These are phyloP conservation scores for Grallaria varia DNA, from an alignment of 2,113 vertebrate genomes.

Conservation along the genomic window DNA sequence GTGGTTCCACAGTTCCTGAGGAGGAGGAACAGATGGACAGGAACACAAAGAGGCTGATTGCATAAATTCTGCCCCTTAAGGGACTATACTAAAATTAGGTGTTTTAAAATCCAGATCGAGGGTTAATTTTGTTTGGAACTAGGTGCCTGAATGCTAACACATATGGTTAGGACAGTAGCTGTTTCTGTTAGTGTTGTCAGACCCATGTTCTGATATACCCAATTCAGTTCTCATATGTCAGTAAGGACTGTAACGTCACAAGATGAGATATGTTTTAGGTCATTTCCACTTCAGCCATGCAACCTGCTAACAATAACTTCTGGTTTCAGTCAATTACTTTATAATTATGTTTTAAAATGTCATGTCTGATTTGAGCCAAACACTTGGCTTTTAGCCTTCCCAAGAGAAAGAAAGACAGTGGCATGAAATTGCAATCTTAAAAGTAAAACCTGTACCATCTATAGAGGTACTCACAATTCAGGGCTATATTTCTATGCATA, in stretches of 20 bases:
- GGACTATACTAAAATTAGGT: slow-evolving; percentile 12
- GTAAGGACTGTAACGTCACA: neutral
- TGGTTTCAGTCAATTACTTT: slow-evolving; percentile 32
- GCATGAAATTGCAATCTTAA: neutral
- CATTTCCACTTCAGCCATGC: neutral
- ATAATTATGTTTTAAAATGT: slow-evolving; percentile 36
- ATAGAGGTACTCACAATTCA: neutral
- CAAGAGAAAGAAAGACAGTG: neutral
- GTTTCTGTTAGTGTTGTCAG: neutral
- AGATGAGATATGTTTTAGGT: neutral
- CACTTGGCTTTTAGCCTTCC: slow-evolving; percentile 13
- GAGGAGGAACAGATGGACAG: slow-evolving; percentile 37
- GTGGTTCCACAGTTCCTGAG: neutral
- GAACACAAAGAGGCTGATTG: slow-evolving; percentile 5
- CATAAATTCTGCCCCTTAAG: slow-evolving; percentile 26
- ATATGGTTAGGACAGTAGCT: neutral
- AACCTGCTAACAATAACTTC: neutral
- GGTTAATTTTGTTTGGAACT: slow-evolving; percentile 9
- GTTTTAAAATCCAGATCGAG: neutral
- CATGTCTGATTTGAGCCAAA: slow-evolving; percentile 2
- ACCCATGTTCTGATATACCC: neutral
- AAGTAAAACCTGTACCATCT: neutral
- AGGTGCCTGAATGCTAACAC: neutral
- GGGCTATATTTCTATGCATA: neutral
- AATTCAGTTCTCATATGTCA: neutral